Percentiles rank a stretch among this genome's conserved stretches.
These are phyloP conservation scores for Aplysina aerophoba DNA, from an alignment of 37 sponge, comb jelly and placozoan genomes.

Conservation along the genomic window DNA sequence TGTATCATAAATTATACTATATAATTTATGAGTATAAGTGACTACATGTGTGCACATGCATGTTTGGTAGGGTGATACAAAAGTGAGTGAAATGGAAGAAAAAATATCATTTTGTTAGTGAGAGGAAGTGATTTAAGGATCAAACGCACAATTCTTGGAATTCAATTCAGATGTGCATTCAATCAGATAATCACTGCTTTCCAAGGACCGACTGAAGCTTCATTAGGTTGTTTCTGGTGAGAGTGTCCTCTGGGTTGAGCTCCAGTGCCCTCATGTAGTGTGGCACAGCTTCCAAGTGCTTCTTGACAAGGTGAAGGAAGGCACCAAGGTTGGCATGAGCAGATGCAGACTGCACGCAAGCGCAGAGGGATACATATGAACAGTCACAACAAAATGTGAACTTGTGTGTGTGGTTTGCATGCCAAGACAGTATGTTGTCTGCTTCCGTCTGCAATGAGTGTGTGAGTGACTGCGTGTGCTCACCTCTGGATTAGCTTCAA, in stretches of 20 bases:
- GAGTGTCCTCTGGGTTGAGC: constrained; percentile 22
- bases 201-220: constrained; percentile 33
- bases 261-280: constrained; percentile 40
- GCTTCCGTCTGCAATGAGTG: neutral
- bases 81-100: no score
- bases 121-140: no score
- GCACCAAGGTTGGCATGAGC: constrained; percentile 51
- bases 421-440: neutral
- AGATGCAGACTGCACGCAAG: constrained; percentile 5
- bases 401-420: neutral
- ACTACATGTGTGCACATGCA: no score
- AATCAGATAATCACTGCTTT: no score
- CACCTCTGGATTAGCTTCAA: constrained; percentile 2
- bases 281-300: constrained; percentile 31
- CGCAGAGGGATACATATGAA: no score
- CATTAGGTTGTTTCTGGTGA: constrained; percentile 39
- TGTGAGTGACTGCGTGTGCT: constrained; percentile 1
- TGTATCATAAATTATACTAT: no score
- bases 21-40: no score
- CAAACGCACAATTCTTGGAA: no score
- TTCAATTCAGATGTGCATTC: no score
- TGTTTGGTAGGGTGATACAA: no score
- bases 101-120: no score
- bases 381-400: neutral
- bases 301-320: constrained; percentile 35